Base-by-base conservation (phyloP, 35 echinoderm and acorn worm genomes). In the Ophioderma brevispina region DNA sequence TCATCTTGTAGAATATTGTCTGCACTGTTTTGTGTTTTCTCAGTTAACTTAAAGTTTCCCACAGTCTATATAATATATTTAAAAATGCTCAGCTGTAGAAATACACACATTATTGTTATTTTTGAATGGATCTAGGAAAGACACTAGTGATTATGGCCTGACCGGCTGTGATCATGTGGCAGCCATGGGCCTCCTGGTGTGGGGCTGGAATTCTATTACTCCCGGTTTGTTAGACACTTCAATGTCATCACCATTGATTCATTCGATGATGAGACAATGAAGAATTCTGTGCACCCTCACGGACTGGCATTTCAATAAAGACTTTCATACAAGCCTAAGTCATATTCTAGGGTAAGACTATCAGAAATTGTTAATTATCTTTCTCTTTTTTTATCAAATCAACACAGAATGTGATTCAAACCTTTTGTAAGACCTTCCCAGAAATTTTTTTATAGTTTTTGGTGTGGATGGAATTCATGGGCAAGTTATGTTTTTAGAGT, bases 141-240 rank as follows among this genome's bases (percentile, higher is more conserved):
- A 98, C 84, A 98, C 96, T 0, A 93, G 93, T 88, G 36, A 88
- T 23, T 41, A 91, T 39, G 63, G 79, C 38, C 87, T 98, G 82
- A 91, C 92, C n/a, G 96, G 95, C 38, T 77, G 93, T 40, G 77
- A 92, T 13, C 87, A 95, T 78, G 96, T 98, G 35, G 92, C 96
- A 13, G 96, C 96, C 6, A 98, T 98, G 96, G 96, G 96, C 96
- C 96, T 40, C 96, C 96, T 0, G 96, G 96, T 19, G 96, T 93
- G 1, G 96, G 96, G 0, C 42, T 93, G 6, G 95, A 92, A 36
- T 80, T 84, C 18, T 85, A 95, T 43, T 95, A 93, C 3, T 85
- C 97, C 43, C 77, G 93, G 17, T 95, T 95, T 88, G 55, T 92
- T 39, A 86, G 93, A 33, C 97, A 99, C 78, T 98, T 98, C 79